Conservation (phyloP, 2,113 vertebrate genomes). For the Gadus macrocephalus region DNA sequence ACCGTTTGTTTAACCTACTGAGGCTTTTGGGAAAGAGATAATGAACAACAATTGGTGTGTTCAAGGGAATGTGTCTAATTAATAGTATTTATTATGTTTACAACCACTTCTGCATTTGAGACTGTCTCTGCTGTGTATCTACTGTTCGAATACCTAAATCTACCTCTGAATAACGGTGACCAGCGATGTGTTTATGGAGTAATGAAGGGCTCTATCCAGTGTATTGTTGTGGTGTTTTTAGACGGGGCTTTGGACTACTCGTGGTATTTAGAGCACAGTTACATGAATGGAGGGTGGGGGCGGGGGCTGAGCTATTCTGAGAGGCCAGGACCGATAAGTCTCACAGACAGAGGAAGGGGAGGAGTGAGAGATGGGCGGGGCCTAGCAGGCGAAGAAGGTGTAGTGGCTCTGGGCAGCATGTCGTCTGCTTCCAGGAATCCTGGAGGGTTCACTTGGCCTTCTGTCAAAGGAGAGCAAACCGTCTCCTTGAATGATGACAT, state of each 20-base stretch:
- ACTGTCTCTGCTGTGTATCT: too few species aligned
- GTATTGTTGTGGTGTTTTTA: neutral
- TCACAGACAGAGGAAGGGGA: constrained; percentile 1
- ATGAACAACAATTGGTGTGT: too few species aligned
- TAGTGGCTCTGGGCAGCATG: neutral
- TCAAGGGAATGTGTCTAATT: too few species aligned
- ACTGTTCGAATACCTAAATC: too few species aligned
- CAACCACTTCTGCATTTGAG: too few species aligned
- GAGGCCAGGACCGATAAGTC: constrained; percentile 38
- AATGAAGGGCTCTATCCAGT: neutral
- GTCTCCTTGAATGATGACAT: neutral
- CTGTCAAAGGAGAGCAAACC: neutral
- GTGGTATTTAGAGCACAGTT: constrained; percentile 34
- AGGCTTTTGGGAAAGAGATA: too few species aligned
- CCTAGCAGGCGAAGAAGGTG: too few species aligned
- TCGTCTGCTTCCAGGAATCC: neutral
- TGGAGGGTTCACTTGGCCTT: neutral
- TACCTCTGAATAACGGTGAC: too few species aligned
- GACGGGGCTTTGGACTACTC: constrained; percentile 31
- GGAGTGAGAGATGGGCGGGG: constrained; percentile 3
- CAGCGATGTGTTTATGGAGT: too few species aligned
- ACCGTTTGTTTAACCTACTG: neutral
- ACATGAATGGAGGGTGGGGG: constrained; percentile 36
- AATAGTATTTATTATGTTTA: too few species aligned
- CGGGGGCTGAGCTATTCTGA: constrained; percentile 19